These are phyloP conservation scores for Chaetura pelagica DNA, from an alignment of 2,113 vertebrate genomes.

Conservation along the genomic window DNA sequence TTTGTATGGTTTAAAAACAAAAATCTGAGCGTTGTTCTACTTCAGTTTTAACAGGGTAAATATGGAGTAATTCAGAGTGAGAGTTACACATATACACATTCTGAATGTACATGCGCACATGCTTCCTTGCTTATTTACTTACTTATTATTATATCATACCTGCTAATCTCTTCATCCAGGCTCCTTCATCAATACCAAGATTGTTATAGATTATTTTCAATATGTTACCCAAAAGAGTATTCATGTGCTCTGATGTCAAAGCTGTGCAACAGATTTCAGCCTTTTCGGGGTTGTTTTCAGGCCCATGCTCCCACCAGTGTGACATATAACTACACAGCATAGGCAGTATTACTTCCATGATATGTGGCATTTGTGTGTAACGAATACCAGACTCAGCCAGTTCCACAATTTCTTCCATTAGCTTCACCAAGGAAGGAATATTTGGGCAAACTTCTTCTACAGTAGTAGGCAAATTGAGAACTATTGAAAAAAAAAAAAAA, in stretches of 20 bases:
- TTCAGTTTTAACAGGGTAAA: neutral
- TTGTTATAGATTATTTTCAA: slow-evolving; percentile 98
- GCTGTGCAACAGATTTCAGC: slow-evolving; percentile 88
- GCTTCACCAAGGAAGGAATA: slow-evolving; percentile 89
- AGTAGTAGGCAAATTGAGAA: slow-evolving; percentile 82
- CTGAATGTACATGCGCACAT: neutral
- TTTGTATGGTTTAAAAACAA: neutral
- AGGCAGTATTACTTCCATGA: slow-evolving; percentile 95
- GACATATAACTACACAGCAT: slow-evolving; percentile 98
- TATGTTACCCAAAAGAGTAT: slow-evolving; percentile 93
- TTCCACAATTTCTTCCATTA: slow-evolving; percentile 93
- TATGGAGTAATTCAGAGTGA: neutral
- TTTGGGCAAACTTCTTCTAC: slow-evolving; percentile 88
- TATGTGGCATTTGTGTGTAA: slow-evolving; percentile 95
- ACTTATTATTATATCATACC: slow-evolving; percentile 73
- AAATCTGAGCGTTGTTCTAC: neutral
- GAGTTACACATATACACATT: neutral
- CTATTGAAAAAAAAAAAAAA: slow-evolving; percentile 42
- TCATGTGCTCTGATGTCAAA: slow-evolving; percentile 93
- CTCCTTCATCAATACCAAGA: slow-evolving; percentile 93
- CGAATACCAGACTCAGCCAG: slow-evolving; percentile 92
- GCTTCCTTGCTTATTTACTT: neutral
- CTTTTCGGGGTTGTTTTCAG: slow-evolving; percentile 81
- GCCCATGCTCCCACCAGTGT: slow-evolving; percentile 95
- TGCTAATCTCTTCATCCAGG: slow-evolving; percentile 97